Evolutionary conservation across 1,140 invertebrate genomes (phyloP), one percentile per base, ranked within the genome.

Genomic region (Drosophila navojoa): DNA sequence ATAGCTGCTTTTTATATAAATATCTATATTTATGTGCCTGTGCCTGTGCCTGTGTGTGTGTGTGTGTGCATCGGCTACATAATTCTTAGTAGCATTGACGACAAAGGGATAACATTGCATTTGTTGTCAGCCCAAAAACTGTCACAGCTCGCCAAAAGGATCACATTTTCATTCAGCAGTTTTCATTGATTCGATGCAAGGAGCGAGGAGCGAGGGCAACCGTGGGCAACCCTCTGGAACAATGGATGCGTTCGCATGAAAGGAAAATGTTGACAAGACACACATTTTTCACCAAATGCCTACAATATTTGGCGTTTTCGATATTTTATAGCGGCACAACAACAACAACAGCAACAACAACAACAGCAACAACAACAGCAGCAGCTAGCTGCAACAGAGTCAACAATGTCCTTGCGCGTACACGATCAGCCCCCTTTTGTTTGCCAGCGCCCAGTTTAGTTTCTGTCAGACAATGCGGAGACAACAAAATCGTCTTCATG

Each of bases 351-450:
- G 4, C 29, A 69, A 4, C 15, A 74, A 55, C 61, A 71, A 27
- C 19, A 22, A 22, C 19, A 22, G 19, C 19, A 19, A 27, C 38
- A 64, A 6, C 29, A 69, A 4, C 15, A 54, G 5, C 40, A 53
- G 27, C n/a, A 40, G 29, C 15, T n/a, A 42, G 13, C 50, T 19
- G 16, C 22, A 22, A 22, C 19, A 75, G 59, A 75, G 72, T 75
- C 72, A 75, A 75, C 68, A 75, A 63, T 64, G 68, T 71, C 68
- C 60, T 75, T 71, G 62, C 44, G 66, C 60, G 27, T 69, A 80
- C 77, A 80, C 61, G 77, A 80, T 80, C 77, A 80, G 77, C 77
- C 77, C 77, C 71, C 75, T 77, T 80, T 76, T 77, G 77, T 45
- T 77, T 79, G 64, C 35, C 61, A 58, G 67, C 59, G 68, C 64